phyloP scores from a whole-genome alignment of 2,888 invertebrate species.

The Phaonia tiefii region DNA sequence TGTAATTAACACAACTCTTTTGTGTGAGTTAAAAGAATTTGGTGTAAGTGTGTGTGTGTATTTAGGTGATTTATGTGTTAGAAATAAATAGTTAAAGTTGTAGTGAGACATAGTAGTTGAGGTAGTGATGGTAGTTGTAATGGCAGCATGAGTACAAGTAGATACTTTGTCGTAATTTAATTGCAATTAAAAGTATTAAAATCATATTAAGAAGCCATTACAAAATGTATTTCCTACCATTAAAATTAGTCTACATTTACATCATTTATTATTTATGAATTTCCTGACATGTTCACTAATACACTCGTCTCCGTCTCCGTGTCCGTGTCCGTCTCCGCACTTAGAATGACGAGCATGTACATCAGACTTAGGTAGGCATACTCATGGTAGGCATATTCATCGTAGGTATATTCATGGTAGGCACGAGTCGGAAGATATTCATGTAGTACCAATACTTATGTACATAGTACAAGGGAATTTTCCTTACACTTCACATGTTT shows the following conservation, averaged over 20 bases:
- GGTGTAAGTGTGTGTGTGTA: conserved; percentile 15
- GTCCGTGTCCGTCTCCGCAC: neutral
- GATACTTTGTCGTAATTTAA: conserved; percentile 47
- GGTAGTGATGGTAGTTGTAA: neutral
- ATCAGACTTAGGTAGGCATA: no score
- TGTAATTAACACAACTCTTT: conserved; percentile 16
- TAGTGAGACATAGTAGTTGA: neutral
- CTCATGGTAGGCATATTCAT: no score
- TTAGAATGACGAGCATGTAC: no score
- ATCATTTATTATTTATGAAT: conserved; percentile 27
- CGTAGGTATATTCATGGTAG: no score
- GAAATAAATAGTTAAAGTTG: neutral
- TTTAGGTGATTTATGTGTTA: neutral
- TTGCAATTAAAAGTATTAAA: conserved; percentile 66
- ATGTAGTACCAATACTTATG: no score
- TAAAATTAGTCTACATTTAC: conserved; percentile 26
- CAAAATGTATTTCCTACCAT: conserved; percentile 23
- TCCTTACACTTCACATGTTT: no score
- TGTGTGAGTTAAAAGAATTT: neutral
- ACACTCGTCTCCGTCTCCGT: neutral
- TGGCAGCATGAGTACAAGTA: neutral
- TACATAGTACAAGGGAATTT: no score
- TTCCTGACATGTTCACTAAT: neutral
- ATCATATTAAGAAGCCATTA: conserved; percentile 64
- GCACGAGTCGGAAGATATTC: no score